Evolutionary conservation across 1,140 invertebrate genomes (phyloP).

Genomic region (Hypothenemus hampei): DNA sequence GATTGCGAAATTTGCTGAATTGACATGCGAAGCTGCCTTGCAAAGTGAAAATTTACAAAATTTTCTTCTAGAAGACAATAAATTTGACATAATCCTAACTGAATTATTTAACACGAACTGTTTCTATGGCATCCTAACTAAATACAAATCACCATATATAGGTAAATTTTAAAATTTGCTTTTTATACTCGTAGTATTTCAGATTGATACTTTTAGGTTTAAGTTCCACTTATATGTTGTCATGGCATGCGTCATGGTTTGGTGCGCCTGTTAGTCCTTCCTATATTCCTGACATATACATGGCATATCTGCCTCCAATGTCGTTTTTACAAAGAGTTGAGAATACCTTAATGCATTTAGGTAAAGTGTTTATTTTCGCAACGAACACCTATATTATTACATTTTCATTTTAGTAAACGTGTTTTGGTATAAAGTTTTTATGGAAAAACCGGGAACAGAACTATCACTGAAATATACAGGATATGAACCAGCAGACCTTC

Average conservation of each 20-base stretch:
- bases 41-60: constrained; percentile 49
- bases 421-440: constrained; percentile 15
- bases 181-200: too few species aligned
- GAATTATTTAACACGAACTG: constrained; percentile 68
- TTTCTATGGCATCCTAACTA: constrained; percentile 55
- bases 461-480: constrained; percentile 44
- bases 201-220: constrained; percentile 23
- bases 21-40: constrained; percentile 47
- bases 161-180: constrained; percentile 30
- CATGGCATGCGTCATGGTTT: constrained; percentile 54
- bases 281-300: constrained; percentile 53
- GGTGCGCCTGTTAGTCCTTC: constrained; percentile 55
- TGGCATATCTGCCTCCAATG: constrained; percentile 48
- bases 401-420: constrained; percentile 4
- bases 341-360: constrained; percentile 33
- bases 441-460: constrained; percentile 20
- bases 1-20: constrained; percentile 10
- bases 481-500: constrained; percentile 31
- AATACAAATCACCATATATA: constrained; percentile 59
- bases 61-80: constrained; percentile 46
- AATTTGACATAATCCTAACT: constrained; percentile 59
- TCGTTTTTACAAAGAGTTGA: constrained; percentile 52
- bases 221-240: constrained; percentile 52
- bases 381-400: not conserved
- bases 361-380: not conserved